Percentiles rank a stretch among this genome's conserved stretches.
Evolutionary conservation across 2,113 vertebrate genomes (phyloP).

Genomic region (Ivindomyrus marchei): DNA sequence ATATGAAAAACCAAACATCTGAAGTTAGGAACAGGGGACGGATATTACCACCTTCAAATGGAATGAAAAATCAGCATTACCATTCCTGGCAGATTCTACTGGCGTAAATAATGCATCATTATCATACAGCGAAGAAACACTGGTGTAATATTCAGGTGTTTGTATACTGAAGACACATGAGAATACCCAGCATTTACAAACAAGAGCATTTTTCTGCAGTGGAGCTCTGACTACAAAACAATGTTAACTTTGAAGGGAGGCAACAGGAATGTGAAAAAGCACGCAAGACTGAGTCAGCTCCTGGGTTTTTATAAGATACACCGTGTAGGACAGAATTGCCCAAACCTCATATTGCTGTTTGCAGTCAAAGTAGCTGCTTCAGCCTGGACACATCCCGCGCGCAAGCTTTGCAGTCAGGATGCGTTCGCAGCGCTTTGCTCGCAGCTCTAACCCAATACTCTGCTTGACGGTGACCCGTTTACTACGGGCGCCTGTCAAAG

Average conservation of each 20-base stretch:
- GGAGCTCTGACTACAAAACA: not conserved
- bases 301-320: not conserved
- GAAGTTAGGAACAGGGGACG: not conserved
- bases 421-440: not conserved
- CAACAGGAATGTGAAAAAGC: not conserved
- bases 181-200: not conserved
- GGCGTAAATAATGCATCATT: constrained; percentile 17
- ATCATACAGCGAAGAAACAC: constrained; percentile 4
- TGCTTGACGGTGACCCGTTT: not conserved
- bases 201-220: not conserved
- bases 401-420: not conserved
- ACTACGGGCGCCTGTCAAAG: not conserved
- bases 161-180: not conserved
- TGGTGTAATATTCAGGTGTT: constrained; percentile 6
- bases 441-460: not conserved
- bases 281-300: not conserved
- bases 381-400: not conserved
- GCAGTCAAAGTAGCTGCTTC: not conserved
- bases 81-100: constrained; percentile 2
- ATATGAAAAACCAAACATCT: not conserved
- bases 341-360: not conserved
- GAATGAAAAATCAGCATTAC: not conserved
- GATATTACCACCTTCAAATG: not conserved
- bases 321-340: not conserved
- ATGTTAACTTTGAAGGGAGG: constrained; percentile 2